A percentile compares a stretch with the other conserved stretches of the same genome.
Conservation (phyloP, 2,797 vertebrate species). For the Spea hammondii region DNA sequence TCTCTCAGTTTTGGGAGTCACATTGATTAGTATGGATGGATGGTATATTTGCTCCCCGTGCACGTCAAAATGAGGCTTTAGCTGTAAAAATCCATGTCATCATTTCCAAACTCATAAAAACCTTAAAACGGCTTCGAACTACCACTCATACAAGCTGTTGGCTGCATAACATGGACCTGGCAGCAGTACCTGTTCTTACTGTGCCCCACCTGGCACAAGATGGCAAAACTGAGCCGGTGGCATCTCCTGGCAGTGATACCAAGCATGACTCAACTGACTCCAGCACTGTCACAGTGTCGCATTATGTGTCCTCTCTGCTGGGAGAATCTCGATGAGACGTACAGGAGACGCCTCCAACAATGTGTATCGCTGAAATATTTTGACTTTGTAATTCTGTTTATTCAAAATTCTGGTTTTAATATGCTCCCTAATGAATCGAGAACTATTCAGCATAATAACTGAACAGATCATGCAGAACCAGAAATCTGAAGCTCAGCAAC, state of each 20-base stretch:
- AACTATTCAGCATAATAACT: no score
- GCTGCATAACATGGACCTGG: background rate
- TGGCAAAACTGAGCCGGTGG: background rate
- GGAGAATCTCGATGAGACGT: no score
- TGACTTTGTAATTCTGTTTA: no score
- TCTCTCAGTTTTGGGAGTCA: background rate
- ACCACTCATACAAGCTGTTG: background rate
- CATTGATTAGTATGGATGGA: background rate
- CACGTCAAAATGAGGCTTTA: background rate
- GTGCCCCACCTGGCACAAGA: constrained; percentile 14
- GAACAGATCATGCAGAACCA: no score
- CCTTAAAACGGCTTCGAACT: background rate
- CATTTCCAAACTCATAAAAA: background rate
- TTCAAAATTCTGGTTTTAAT: no score
- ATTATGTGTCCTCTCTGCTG: background rate
- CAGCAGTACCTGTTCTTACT: background rate
- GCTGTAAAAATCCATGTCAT: background rate
- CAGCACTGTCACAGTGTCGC: constrained; percentile 2
- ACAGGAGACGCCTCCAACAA: background rate
- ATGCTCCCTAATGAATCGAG: no score
- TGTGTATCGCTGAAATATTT: background rate
- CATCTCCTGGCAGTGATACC: background rate
- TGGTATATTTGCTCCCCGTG: background rate
- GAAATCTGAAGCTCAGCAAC: no score
- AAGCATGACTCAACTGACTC: constrained; percentile 3